Conservation (phyloP, 2,113 vertebrate species). For the Seriola rivoliana region DNA sequence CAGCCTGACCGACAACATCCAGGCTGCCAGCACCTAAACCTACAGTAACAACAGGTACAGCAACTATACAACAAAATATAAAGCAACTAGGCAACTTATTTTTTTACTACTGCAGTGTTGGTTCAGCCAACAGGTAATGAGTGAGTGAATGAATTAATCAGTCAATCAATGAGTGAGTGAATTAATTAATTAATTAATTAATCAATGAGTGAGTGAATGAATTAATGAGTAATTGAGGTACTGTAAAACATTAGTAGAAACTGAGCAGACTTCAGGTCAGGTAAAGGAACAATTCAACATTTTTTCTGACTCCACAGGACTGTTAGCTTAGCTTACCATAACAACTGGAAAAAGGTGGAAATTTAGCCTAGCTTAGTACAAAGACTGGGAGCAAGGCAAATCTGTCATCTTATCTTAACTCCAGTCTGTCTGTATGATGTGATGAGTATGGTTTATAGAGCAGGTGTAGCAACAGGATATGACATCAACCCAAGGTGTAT, state of each 20-base stretch:
- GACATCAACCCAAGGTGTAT: not conserved
- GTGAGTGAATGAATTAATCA: no score
- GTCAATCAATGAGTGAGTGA: no score
- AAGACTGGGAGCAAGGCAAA: not conserved
- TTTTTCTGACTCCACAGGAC: not conserved
- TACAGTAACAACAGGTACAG: not conserved
- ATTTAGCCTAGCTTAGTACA: not conserved
- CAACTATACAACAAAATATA: not conserved
- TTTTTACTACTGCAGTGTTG: not conserved
- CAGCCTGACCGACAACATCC: not conserved
- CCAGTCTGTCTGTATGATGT: not conserved
- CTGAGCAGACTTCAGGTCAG: no score
- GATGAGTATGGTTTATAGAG: not conserved
- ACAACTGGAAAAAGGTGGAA: not conserved
- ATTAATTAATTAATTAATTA: no score
- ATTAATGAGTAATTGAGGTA: no score
- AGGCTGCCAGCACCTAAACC: not conserved
- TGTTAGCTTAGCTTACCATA: not conserved
- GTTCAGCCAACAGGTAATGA: not conserved
- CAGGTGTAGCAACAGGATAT: no score
- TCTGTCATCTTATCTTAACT: not conserved
- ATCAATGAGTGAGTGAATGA: no score
- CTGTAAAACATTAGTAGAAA: no score
- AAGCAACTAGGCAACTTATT: not conserved
- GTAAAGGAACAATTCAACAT: not conserved